Evolutionary conservation across 2,797 vertebrate genomes (phyloP).

Genomic region (Phyllotis vaccarum): DNA sequence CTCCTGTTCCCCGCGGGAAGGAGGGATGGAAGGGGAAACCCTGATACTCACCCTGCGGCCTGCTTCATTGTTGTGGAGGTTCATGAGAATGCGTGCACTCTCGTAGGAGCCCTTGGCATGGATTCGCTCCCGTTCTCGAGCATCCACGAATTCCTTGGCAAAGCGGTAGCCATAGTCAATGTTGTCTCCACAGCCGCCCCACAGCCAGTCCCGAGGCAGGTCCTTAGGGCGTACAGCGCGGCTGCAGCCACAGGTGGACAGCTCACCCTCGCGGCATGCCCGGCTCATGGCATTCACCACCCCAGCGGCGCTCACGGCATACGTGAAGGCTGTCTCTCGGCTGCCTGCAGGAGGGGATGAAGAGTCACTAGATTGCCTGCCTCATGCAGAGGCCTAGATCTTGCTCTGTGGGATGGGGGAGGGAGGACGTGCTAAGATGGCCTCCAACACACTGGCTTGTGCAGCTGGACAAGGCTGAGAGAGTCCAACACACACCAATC

Average conservation of each 20-base stretch:
- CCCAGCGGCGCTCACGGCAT: slow-evolving; percentile 96
- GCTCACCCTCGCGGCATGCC: slow-evolving; percentile 97
- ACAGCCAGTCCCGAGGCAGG: slow-evolving; percentile 98
- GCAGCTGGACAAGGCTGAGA: neutral
- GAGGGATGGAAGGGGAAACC: neutral
- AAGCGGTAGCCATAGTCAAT: slow-evolving; percentile 98
- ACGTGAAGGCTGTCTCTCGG: slow-evolving; percentile 98
- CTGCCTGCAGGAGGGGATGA: slow-evolving; percentile 90
- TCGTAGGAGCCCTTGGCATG: slow-evolving; percentile 94
- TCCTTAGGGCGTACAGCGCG: slow-evolving; percentile 96
- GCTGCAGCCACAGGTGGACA: slow-evolving; percentile 98
- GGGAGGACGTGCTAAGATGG: no score
- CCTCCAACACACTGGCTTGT: no score
- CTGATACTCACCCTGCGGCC: slow-evolving; percentile 93
- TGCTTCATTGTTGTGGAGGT: slow-evolving; percentile 98
- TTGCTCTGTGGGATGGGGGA: rapidly evolving
- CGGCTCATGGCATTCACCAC: slow-evolving; percentile 98
- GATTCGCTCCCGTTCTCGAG: slow-evolving; percentile 96
- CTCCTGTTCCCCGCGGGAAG: neutral
- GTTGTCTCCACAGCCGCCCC: slow-evolving; percentile 99
- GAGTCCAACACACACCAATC: neutral
- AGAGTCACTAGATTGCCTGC: slow-evolving; percentile 13
- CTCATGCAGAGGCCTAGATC: no score
- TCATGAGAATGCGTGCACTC: slow-evolving; percentile 95
- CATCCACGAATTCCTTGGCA: slow-evolving; percentile 98